Evolutionary conservation across 2,888 invertebrate species (phyloP).

Genomic region (Hesperia comma): DNA sequence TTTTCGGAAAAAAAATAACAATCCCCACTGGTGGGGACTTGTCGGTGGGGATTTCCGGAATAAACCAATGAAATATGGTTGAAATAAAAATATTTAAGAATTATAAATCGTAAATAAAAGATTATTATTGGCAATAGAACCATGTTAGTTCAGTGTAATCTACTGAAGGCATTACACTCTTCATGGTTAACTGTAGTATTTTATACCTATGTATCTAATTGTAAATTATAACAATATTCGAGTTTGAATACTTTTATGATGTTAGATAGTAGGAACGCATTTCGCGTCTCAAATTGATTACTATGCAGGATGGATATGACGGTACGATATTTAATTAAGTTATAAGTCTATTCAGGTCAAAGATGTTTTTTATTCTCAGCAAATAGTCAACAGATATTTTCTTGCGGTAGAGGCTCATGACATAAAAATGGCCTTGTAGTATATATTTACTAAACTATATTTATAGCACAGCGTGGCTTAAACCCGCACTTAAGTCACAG

Average conservation of each 20-base stretch:
- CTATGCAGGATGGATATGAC: not conserved
- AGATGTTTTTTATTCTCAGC: no score
- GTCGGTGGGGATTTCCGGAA: no score
- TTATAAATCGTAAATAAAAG: constrained; percentile 2
- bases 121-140: constrained; percentile 12
- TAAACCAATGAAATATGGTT: no score
- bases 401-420: no score
- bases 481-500: no score
- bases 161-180: constrained; percentile 16
- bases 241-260: constrained; percentile 34
- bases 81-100: constrained; percentile 12
- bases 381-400: no score
- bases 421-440: no score
- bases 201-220: constrained; percentile 25
- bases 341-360: no score
- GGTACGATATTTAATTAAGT: not conserved
- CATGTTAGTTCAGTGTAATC: constrained; percentile 22
- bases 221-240: constrained; percentile 1
- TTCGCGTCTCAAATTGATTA: not conserved
- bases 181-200: constrained; percentile 23
- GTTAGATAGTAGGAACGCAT: constrained; percentile 1
- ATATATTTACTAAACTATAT: no score
- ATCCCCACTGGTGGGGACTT: no score
- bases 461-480: no score
- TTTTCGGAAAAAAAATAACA: no score